Evolutionary conservation across 2,888 invertebrate genomes (phyloP).

Genomic region (Sinodicranocentrus sp.): DNA sequence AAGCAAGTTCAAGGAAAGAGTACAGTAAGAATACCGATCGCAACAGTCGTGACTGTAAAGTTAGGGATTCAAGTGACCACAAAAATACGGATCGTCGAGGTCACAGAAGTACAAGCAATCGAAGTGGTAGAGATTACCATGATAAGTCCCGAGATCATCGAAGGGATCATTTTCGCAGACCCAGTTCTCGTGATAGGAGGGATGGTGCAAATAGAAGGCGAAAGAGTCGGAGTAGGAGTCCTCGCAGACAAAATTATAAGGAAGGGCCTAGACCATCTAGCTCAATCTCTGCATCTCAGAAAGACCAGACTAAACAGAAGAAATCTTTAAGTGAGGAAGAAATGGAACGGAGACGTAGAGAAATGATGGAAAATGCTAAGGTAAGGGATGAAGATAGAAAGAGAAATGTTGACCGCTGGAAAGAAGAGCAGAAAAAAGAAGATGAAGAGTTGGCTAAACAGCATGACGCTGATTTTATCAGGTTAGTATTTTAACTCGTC

Average conservation of each 20-base stretch:
- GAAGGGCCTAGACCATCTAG: background rate
- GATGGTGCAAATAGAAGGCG: conserved; percentile 14
- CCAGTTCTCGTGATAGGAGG: conserved; percentile 13
- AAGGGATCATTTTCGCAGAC: background rate
- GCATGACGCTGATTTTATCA: conserved; percentile 77
- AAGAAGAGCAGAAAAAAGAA: conserved; percentile 78
- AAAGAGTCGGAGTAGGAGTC: conserved; percentile 46
- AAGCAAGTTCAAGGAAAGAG: conserved; percentile 74
- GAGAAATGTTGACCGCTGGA: conserved; percentile 78
- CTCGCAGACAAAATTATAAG: conserved; percentile 4
- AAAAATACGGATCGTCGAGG: background rate
- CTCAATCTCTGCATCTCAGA: conserved; percentile 21
- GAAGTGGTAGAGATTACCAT: conserved; percentile 3
- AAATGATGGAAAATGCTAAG: conserved; percentile 91
- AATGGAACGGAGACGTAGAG: conserved; percentile 84
- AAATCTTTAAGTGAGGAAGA: conserved; percentile 81
- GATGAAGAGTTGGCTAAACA: conserved; percentile 77
- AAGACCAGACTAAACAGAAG: background rate
- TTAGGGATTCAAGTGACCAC: background rate
- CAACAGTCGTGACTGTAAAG: conserved; percentile 28
- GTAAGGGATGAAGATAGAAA: conserved; percentile 79
- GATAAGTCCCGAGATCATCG: background rate
- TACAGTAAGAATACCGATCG: conserved; percentile 32
- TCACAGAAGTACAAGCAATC: conserved; percentile 19
- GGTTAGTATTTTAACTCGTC: conserved; percentile 72